phyloP scores from a whole-genome alignment of 2,113 vertebrate genomes.

The Deroptyus accipitrinus region DNA sequence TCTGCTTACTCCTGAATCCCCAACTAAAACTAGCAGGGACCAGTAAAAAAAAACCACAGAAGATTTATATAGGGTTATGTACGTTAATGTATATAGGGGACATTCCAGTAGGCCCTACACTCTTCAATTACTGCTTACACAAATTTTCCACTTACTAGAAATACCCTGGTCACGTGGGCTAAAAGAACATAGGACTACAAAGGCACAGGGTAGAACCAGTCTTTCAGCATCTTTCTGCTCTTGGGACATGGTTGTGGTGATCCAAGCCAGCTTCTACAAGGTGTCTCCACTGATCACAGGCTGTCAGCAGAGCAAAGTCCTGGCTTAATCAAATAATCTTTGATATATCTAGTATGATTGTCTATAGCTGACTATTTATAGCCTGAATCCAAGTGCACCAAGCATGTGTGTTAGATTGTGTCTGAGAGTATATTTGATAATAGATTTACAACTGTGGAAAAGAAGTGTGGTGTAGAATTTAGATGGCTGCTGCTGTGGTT shows the following conservation, averaged over 20 bases:
- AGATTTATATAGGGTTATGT: neutral
- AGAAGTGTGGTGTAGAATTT: neutral
- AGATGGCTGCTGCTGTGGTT: neutral
- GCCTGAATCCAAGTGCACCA: neutral
- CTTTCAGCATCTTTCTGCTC: neutral
- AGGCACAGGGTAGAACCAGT: neutral
- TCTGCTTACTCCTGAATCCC: neutral
- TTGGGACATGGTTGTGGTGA: neutral
- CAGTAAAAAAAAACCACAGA: neutral
- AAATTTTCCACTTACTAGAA: neutral
- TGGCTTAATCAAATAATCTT: conserved; percentile 24
- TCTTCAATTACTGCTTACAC: neutral
- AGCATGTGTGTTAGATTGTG: neutral
- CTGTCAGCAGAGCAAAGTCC: neutral
- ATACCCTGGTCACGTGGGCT: neutral
- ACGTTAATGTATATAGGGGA: neutral
- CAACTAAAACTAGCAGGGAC: neutral
- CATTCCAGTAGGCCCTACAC: neutral
- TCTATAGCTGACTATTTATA: conserved; percentile 14
- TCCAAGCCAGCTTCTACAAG: neutral
- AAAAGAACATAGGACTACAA: neutral
- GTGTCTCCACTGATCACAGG: neutral
- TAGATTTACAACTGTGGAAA: conserved; percentile 27
- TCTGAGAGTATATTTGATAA: conserved; percentile 1
- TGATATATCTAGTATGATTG: neutral